Evolutionary conservation across 2,888 invertebrate species (phyloP).

Genomic region (Papilio elwesi): DNA sequence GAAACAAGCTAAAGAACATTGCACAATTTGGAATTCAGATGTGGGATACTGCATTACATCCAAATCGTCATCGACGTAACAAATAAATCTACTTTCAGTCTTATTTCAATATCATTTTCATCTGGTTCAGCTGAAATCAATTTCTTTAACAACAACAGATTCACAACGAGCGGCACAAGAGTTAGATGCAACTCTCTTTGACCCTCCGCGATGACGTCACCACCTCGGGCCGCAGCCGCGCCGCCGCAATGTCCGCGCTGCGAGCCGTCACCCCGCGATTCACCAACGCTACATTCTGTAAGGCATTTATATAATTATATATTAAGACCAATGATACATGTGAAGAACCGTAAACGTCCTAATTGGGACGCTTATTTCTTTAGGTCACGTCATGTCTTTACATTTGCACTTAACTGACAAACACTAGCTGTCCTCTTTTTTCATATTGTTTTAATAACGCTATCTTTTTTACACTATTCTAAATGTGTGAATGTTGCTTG

Average conservation of each 20-base stretch:
- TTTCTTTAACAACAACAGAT: constrained; percentile 8
- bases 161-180: not conserved
- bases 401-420: no score
- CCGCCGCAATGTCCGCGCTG: constrained; percentile 82
- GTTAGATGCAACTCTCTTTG: constrained; percentile 94
- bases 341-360: no score
- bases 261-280: constrained; percentile 86
- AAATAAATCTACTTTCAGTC: constrained; percentile 38
- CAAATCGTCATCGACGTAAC: not conserved
- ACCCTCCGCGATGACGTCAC: constrained; percentile 92
- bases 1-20: not conserved
- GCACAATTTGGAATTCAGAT: not conserved
- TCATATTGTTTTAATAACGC: no score
- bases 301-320: constrained; percentile 81
- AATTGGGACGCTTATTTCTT: no score
- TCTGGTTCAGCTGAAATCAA: constrained; percentile 31
- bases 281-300: constrained; percentile 88
- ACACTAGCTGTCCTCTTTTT: no score
- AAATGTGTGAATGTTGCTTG: no score
- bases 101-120: constrained; percentile 30
- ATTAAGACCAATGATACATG: no score
- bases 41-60: not conserved
- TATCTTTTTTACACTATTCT: no score
- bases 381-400: no score
- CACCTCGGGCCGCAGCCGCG: constrained; percentile 89